Evolutionary conservation across 2,113 vertebrate genomes (phyloP).

Genomic region (Cnemophilus loriae): DNA sequence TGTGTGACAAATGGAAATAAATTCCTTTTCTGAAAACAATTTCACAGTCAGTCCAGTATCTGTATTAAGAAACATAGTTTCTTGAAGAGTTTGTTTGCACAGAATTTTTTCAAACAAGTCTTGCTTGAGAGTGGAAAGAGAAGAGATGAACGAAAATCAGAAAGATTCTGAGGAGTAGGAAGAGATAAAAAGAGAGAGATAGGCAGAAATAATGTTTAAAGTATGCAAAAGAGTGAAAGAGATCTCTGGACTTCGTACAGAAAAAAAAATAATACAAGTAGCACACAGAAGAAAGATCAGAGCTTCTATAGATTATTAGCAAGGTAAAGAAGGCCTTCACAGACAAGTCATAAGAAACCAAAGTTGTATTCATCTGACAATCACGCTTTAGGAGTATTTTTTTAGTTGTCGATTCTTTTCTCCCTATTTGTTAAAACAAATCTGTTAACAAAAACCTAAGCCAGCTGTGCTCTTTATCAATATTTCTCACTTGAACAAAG

Average conservation of each 20-base stretch:
- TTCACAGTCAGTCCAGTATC: neutral
- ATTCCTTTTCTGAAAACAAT: slow-evolving; percentile 1
- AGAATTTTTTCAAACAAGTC: neutral
- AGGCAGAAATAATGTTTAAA: neutral
- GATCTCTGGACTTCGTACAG: neutral
- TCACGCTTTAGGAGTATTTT: neutral
- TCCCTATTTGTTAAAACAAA: neutral
- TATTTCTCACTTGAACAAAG: neutral
- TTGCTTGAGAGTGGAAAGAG: neutral
- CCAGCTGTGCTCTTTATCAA: neutral
- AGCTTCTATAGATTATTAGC: neutral
- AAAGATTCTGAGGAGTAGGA: neutral
- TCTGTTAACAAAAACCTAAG: neutral
- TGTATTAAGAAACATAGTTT: neutral
- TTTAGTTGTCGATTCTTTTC: neutral
- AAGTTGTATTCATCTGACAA: neutral
- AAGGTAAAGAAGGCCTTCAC: neutral
- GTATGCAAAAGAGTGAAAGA: neutral
- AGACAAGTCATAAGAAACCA: neutral
- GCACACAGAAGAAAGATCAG: neutral
- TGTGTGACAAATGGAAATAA: slow-evolving; percentile 22
- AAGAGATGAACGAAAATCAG: neutral
- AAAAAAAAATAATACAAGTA: neutral
- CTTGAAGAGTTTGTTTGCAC: neutral
- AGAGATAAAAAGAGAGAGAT: neutral